Evolutionary conservation across 2,888 invertebrate genomes (phyloP).

Genomic region (Apamea sordens): DNA sequence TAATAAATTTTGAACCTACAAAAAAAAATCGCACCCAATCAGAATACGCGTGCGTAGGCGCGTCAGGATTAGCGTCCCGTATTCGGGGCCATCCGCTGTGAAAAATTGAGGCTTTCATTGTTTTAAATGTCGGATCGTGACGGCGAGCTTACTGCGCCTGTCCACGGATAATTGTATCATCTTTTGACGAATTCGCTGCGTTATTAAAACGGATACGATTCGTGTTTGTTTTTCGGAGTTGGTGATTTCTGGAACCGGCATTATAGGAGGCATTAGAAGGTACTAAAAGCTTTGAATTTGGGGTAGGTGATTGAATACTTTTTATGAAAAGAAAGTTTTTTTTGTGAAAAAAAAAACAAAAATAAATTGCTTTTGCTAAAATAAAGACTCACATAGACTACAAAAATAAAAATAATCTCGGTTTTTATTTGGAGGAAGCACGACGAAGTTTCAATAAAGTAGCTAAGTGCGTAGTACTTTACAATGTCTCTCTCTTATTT

Average conservation of each 20-base stretch:
- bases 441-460: not conserved
- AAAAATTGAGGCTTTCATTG: constrained; percentile 89
- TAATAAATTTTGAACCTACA: not conserved
- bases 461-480: not conserved
- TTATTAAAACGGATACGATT: constrained; percentile 53
- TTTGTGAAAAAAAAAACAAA: not conserved
- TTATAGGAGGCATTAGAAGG: constrained; percentile 12
- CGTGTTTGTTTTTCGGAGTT: constrained; percentile 29
- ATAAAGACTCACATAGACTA: no score
- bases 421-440: not conserved
- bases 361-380: not conserved
- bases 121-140: constrained; percentile 87
- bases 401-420: not conserved
- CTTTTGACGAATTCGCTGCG: constrained; percentile 69
- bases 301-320: no score
- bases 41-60: constrained; percentile 71
- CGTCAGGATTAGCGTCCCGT: constrained; percentile 80
- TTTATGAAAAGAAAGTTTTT: not conserved
- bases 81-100: constrained; percentile 77
- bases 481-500: no score
- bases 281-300: not conserved
- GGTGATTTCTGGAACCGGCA: constrained; percentile 39
- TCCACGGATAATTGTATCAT: constrained; percentile 76
- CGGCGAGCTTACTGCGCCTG: constrained; percentile 74
- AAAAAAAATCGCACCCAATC: constrained; percentile 40